phyloP scores from a whole-genome alignment of 2,888 invertebrate genomes.

The Drosophila demipolita region DNA sequence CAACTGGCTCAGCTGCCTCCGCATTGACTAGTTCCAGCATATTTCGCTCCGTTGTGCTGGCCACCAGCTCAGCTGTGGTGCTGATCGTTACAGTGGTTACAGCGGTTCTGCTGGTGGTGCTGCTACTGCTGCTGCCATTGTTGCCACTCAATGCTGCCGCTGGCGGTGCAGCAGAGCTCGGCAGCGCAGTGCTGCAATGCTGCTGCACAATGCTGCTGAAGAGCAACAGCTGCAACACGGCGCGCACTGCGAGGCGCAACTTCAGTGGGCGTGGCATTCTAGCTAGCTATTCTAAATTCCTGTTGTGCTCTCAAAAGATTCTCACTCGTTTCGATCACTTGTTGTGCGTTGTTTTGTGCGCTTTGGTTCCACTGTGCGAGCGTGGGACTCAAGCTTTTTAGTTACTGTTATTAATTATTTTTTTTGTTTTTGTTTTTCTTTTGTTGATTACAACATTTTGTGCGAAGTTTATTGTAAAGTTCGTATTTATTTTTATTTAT shows the following conservation, averaged over 20 bases:
- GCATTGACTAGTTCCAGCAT: slow-evolving; percentile 63
- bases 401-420: slow-evolving; percentile 14
- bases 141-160: slow-evolving; percentile 5
- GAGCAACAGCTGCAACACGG: slow-evolving; percentile 73
- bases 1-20: slow-evolving; percentile 7
- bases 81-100: background rate
- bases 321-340: slow-evolving; percentile 18
- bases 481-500: slow-evolving; percentile 26
- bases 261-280: slow-evolving; percentile 67
- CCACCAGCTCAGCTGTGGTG: slow-evolving; percentile 28
- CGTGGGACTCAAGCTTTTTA: slow-evolving; percentile 14
- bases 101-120: background rate
- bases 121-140: slow-evolving; percentile 5
- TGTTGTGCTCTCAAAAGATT: slow-evolving; percentile 15
- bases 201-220: slow-evolving; percentile 72
- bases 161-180: slow-evolving; percentile 39
- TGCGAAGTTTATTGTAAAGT: slow-evolving; percentile 34
- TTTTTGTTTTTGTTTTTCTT: background rate
- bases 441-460: slow-evolving; percentile 66
- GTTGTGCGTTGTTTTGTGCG: slow-evolving; percentile 44
- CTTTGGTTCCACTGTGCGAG: slow-evolving; percentile 67
- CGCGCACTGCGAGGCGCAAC: slow-evolving; percentile 54
- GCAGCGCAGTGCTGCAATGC: slow-evolving; percentile 61
- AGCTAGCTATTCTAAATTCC: slow-evolving; percentile 6
- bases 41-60: slow-evolving; percentile 32